Conservation (phyloP, 2,797 vertebrate species). For the Lacerta agilis region DNA sequence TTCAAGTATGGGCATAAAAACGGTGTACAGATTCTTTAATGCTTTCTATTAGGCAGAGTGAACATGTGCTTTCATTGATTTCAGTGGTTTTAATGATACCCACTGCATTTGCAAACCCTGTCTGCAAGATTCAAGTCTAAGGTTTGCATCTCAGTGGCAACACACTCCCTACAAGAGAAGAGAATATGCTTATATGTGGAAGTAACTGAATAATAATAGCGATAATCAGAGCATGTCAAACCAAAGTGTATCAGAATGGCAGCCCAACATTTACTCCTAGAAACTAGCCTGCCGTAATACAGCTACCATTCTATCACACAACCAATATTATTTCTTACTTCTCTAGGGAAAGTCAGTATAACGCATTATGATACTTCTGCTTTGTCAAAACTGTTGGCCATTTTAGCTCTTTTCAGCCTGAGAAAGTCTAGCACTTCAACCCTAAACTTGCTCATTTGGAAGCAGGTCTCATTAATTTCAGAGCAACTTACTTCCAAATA, state of each 20-base stretch:
- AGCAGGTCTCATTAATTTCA: background rate
- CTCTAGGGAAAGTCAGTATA: background rate
- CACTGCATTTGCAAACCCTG: background rate
- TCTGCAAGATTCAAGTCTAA: background rate
- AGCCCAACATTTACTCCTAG: background rate
- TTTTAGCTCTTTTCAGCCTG: background rate
- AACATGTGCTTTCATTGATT: conserved; percentile 2
- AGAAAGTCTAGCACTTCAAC: background rate
- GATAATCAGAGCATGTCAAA: background rate
- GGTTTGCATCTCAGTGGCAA: background rate
- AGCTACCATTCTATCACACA: background rate
- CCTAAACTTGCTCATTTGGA: conserved; percentile 2
- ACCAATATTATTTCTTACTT: background rate
- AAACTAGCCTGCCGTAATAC: background rate
- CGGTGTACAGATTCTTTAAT: background rate
- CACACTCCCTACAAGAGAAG: background rate
- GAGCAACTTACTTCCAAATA: background rate
- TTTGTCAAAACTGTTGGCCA: conserved; percentile 11
- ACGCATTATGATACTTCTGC: background rate
- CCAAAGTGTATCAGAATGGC: background rate
- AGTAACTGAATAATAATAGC: background rate
- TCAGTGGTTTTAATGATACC: background rate
- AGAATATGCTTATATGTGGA: background rate
- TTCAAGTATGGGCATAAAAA: conserved; percentile 35
- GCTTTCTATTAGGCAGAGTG: background rate